Conservation (phyloP, 2,797 vertebrate species). For the Stomatorhinus walkeri region DNA sequence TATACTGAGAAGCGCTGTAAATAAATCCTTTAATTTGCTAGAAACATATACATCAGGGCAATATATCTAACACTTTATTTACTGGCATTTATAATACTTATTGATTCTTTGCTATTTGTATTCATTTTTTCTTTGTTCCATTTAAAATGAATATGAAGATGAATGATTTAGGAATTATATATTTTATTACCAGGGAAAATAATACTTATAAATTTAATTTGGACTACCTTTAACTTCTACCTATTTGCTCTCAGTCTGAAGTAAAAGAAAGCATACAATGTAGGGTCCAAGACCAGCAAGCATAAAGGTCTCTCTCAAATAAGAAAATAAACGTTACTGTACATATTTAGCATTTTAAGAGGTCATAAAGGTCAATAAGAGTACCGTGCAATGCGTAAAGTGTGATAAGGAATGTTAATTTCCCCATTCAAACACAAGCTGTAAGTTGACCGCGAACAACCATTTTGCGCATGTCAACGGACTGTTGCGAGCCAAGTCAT, state of each 20-base stretch:
- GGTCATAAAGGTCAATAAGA: background rate
- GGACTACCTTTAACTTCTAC: background rate
- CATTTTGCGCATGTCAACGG: constrained; percentile 18
- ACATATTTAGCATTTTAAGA: background rate
- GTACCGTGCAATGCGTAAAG: background rate
- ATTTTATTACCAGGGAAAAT: background rate
- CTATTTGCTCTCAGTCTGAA: background rate
- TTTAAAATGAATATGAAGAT: background rate
- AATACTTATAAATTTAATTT: background rate
- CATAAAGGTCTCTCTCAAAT: background rate
- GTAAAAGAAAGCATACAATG: background rate
- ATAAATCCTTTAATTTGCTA: constrained; percentile 5
- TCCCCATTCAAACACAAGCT: background rate
- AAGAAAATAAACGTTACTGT: background rate
- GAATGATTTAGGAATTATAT: background rate
- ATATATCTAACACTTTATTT: background rate
- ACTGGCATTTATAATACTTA: background rate
- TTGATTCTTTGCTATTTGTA: background rate
- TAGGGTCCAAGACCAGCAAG: background rate
- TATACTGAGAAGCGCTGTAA: background rate
- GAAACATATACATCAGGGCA: background rate
- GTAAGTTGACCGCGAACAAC: background rate
- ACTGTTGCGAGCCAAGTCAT: constrained; percentile 24
- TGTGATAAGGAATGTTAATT: background rate
- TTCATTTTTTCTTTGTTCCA: background rate